phyloP scores from a whole-genome alignment of 2,797 vertebrate genomes.

The Phalanger gymnotis region DNA sequence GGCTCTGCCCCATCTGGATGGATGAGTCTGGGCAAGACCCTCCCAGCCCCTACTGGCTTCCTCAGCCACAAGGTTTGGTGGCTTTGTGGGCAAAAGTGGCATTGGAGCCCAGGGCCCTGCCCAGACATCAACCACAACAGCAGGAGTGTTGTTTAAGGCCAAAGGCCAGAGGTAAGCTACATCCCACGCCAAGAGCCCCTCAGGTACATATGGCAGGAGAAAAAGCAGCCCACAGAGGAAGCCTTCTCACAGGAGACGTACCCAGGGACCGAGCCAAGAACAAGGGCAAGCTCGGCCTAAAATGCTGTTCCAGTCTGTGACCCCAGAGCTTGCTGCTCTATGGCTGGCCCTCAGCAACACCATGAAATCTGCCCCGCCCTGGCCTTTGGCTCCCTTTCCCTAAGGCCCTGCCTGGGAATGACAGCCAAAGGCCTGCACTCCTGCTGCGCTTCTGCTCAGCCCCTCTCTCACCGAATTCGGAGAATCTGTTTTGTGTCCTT shows the following conservation, averaged over 20 bases:
- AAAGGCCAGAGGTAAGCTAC: not conserved
- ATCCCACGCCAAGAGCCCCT: not conserved
- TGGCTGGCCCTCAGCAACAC: fast-evolving
- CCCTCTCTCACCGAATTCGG: conserved; percentile 89
- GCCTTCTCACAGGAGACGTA: not conserved
- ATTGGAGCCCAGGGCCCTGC: too few species aligned
- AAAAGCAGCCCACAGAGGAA: too few species aligned
- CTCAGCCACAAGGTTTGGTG: not conserved
- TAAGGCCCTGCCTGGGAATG: too few species aligned
- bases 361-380: not conserved
- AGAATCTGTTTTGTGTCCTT: conserved; percentile 97
- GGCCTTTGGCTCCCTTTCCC: too few species aligned
- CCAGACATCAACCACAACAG: fast-evolving
- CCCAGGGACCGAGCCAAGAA: too few species aligned
- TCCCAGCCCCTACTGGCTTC: not conserved
- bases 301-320: too few species aligned
- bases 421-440: not conserved
- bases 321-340: too few species aligned
- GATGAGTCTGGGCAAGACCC: fast-evolving
- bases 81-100: not conserved
- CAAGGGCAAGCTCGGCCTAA: not conserved
- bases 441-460: not conserved
- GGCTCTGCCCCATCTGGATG: fast-evolving
- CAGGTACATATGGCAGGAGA: not conserved
- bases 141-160: not conserved